These are phyloP conservation scores for Myotis davidii DNA, from an alignment of 2,113 vertebrate species.

Conservation along the genomic window DNA sequence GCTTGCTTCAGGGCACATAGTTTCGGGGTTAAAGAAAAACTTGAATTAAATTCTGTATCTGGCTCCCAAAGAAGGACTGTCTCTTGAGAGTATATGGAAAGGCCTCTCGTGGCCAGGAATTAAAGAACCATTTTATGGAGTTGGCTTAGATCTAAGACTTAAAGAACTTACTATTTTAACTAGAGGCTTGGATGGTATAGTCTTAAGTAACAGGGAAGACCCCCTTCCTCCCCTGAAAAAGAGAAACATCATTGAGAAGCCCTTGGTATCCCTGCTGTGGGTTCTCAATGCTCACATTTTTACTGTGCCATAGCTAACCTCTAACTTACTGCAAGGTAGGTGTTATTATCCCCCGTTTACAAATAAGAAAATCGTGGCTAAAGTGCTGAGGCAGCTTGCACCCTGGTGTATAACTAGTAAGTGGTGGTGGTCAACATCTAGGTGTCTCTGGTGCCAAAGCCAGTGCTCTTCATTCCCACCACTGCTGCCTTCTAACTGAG, in stretches of 20 bases:
- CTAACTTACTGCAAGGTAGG: neutral
- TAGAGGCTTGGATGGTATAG: neutral
- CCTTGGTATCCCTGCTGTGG: neutral
- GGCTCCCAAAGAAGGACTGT: neutral
- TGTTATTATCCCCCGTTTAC: constrained; percentile 6
- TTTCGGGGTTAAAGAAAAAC: constrained; percentile 62
- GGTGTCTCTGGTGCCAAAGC: neutral
- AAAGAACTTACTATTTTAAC: constrained; percentile 55
- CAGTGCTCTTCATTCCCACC: neutral
- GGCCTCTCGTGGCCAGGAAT: constrained; percentile 33
- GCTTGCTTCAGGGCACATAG: constrained; percentile 17
- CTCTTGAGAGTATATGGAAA: constrained; percentile 50
- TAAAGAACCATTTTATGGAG: constrained; percentile 65
- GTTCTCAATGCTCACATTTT: constrained; percentile 15
- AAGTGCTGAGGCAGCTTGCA: neutral
- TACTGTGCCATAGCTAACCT: neutral
- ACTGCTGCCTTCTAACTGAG: constrained; percentile 16
- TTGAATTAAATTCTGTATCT: constrained; percentile 65
- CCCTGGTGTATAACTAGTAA: neutral
- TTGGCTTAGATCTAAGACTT: constrained; percentile 60
- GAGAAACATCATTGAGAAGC: constrained; percentile 19
- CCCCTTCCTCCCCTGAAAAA: neutral
- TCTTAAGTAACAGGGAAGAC: constrained; percentile 23
- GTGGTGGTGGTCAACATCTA: constrained; percentile 11
- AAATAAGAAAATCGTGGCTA: neutral